These are phyloP conservation scores for Pygocentrus nattereri DNA, from an alignment of 2,797 vertebrate genomes.

Conservation along the genomic window DNA sequence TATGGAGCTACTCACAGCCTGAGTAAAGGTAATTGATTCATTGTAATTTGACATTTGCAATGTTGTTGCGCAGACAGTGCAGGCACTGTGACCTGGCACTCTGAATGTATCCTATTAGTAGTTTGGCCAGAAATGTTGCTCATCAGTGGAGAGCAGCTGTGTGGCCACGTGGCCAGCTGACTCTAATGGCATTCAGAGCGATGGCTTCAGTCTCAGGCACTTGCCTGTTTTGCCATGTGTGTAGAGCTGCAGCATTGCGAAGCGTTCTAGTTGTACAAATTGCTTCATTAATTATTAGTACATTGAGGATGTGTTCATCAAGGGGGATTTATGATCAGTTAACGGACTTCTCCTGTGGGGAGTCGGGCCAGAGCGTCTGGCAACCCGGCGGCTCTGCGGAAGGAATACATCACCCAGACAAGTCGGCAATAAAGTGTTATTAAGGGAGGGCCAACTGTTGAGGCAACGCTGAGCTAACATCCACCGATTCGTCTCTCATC, in stretches of 20 bases:
- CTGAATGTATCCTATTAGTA: constrained; percentile 18
- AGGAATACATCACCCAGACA: constrained; percentile 53
- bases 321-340: constrained; percentile 50
- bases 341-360: constrained; percentile 44
- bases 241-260: constrained; percentile 15
- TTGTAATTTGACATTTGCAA: constrained; percentile 28
- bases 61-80: background rate
- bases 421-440: constrained; percentile 57
- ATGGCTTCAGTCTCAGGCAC: constrained; percentile 35
- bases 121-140: constrained; percentile 14
- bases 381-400: constrained; percentile 38
- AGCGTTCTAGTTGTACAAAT: constrained; percentile 42
- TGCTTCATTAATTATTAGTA: constrained; percentile 53
- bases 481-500: constrained; percentile 52
- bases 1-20: background rate
- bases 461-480: constrained; percentile 37
- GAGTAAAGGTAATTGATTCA: constrained; percentile 16
- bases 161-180: background rate
- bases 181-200: background rate
- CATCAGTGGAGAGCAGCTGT: constrained; percentile 2
- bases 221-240: constrained; percentile 19
- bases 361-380: constrained; percentile 43
- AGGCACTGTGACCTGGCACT: background rate
- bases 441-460: constrained; percentile 54
- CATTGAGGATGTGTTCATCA: constrained; percentile 48